These are phyloP conservation scores for Chrysochloris asiatica DNA, from an alignment of 2,113 vertebrate species.

Conservation along the genomic window DNA sequence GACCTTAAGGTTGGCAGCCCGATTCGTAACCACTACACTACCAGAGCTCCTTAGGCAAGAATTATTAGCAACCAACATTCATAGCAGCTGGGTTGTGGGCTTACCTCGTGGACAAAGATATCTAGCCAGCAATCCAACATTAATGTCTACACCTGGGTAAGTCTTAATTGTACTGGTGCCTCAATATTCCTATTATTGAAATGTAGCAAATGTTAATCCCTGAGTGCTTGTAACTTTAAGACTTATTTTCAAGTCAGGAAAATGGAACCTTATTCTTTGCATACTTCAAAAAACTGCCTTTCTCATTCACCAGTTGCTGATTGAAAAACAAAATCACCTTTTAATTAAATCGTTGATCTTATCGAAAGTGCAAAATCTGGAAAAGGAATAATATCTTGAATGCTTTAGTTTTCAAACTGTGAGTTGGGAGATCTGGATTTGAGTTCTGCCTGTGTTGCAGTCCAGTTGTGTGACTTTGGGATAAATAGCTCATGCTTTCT, in stretches of 20 bases:
- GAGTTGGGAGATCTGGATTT: not conserved
- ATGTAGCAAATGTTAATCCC: not conserved
- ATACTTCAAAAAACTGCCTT: not conserved
- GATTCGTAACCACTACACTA: too few relatives aligned
- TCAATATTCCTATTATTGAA: not conserved
- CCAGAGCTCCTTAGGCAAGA: too few relatives aligned
- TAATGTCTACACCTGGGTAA: not conserved
- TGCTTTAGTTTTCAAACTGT: not conserved
- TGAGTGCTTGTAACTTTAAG: not conserved
- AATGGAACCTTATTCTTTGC: not conserved
- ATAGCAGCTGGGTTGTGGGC: too few relatives aligned
- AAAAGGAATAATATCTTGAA: not conserved
- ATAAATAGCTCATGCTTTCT: not conserved
- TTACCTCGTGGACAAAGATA: not conserved
- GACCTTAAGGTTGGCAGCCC: too few relatives aligned
- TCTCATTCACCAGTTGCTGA: not conserved
- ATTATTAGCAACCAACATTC: not conserved
- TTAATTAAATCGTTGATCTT: slow-evolving; percentile 4
- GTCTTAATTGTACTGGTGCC: not conserved
- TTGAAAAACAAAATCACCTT: not conserved
- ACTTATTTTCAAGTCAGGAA: not conserved
- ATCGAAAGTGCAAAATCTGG: not conserved
- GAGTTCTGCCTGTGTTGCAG: not conserved
- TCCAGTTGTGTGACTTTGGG: not conserved
- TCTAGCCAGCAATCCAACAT: too few relatives aligned